Conservation (phyloP, 1,140 invertebrate genomes). For the Calosoma granatense region DNA sequence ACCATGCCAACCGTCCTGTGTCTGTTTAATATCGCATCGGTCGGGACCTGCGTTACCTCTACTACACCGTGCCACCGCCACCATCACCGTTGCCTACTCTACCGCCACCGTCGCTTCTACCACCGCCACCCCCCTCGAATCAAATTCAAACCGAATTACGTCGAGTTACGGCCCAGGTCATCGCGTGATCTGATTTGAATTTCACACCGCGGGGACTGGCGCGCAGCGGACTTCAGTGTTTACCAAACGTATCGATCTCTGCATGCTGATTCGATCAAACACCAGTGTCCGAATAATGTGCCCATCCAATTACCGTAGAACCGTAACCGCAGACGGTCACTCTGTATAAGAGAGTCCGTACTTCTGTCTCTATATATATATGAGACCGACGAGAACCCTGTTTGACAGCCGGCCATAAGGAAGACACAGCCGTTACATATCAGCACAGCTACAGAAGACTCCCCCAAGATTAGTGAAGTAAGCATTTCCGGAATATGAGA, state of each 20-base stretch:
- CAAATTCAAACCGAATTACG: background rate
- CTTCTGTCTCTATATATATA: no score
- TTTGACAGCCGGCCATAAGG: background rate
- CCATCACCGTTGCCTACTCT: no score
- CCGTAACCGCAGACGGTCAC: background rate
- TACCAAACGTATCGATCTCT: background rate
- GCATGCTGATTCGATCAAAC: background rate
- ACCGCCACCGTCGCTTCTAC: no score
- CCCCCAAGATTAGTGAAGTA: no score
- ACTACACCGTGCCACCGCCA: no score
- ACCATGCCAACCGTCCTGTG: background rate
- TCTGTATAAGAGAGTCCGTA: background rate
- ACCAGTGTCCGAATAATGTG: background rate
- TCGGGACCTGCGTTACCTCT: background rate
- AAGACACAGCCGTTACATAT: no score
- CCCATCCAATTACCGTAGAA: background rate
- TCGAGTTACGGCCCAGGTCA: background rate
- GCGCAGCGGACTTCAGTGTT: background rate
- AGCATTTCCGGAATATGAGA: no score
- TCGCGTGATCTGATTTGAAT: background rate
- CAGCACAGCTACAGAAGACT: no score
- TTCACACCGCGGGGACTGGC: background rate
- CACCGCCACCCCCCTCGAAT: background rate
- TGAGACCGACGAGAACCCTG: no score
- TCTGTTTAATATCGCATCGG: constrained; percentile 16